Evolutionary conservation across 1,140 invertebrate species (phyloP), one percentile per base, ranked within the genome.

Genomic region (Bombus superbus): DNA sequence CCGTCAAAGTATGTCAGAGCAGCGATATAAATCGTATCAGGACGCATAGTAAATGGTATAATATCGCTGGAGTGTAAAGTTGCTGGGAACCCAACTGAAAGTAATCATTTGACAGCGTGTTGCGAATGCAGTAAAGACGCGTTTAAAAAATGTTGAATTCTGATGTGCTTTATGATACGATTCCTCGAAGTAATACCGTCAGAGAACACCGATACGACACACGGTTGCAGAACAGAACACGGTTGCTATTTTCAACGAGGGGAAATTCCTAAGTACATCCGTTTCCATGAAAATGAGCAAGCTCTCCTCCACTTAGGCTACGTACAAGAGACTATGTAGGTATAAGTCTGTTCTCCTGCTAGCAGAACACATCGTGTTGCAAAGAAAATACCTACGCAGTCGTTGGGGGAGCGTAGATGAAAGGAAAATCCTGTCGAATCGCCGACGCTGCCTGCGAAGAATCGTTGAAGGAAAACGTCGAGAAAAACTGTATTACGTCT

Each of bases 401-500:
- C 42, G 68, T 66, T 76, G 75, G 42, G 68, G 75, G 62, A 47
- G 75, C 44, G 8, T 53, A 66, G 87, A 71, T 76, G 88, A 89
- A 86, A 89, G 84, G 71, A 86, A 89, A 89, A 89, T 86, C 72
- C 71, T 89, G 84, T 89, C 80, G 81, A 83, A 89, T 89, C 71
- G 88, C 71, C 59, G 74, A 74, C n/a, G 62, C 15, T 35, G 38
- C 62, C 28, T n/a, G 38, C 62, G 59, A 47, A 80, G 75, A 83
- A 83, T 83, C 83, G 32, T 73, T 22, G n/a, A 53, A 68, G 68
- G 35, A n/a, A 57, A 73, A 40, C 68, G 47, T 8, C 38, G 57
- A 78, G 74, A 57, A 87, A 73, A 64, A 64, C 35, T 69, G 53
- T 87, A 87, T 87, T 88, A 78, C 57, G 42, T 69, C 44, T 38